Evolutionary conservation across 2,888 invertebrate species (phyloP).

Genomic region (Coelinius sp.): DNA sequence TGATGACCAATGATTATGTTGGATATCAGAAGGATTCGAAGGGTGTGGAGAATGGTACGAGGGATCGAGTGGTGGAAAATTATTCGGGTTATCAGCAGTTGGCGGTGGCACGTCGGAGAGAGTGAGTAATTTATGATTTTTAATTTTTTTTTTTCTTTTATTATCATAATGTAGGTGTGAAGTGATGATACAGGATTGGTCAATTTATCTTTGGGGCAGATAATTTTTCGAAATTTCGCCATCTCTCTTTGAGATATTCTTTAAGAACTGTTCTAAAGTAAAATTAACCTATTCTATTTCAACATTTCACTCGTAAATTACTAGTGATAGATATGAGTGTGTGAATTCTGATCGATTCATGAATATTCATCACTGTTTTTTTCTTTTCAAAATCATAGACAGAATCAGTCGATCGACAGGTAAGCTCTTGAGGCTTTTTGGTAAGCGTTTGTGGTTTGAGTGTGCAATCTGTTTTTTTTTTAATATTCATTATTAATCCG

Average conservation of each 20-base stretch:
- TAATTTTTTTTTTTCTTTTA: not conserved
- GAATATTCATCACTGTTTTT: not conserved
- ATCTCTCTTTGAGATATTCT: too few species aligned
- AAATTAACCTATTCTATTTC: too few species aligned
- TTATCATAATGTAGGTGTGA: not conserved
- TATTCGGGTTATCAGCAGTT: conserved; percentile 59
- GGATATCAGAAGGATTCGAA: conserved; percentile 29
- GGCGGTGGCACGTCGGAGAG: conserved; percentile 58
- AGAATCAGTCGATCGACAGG: conserved; percentile 65
- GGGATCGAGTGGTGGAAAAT: conserved; percentile 47
- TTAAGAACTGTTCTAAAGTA: too few species aligned
- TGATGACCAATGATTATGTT: conserved; percentile 7
- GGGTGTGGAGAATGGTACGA: not conserved
- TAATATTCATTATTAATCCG: too few species aligned
- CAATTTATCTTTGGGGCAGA: too few species aligned
- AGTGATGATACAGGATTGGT: not conserved
- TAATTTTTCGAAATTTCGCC: too few species aligned
- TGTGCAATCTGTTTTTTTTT: conserved; percentile 41
- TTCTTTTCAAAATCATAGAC: conserved; percentile 55
- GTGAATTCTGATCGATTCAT: not conserved
- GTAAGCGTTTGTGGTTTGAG: conserved; percentile 30
- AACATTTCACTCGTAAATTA: too few species aligned
- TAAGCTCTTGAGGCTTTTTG: conserved; percentile 55
- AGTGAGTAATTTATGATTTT: conserved; percentile 54
- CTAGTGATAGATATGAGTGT: too few species aligned